Conservation (phyloP, 2,113 vertebrate genomes). For the Tamias sibiricus region DNA sequence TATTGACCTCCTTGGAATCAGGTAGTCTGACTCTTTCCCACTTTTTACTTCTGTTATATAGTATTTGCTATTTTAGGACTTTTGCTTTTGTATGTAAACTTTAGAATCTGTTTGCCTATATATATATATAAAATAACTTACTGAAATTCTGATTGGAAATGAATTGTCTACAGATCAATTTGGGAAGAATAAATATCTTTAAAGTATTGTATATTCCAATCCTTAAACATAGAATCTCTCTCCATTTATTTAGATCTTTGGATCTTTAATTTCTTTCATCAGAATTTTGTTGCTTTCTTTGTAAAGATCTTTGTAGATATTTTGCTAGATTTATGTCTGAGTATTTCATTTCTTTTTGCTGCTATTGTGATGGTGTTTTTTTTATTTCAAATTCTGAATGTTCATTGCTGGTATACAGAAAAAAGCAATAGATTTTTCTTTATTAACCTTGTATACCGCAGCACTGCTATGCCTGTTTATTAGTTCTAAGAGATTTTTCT, state of each 20-base stretch:
- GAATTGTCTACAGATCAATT: not conserved
- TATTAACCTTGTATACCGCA: not conserved
- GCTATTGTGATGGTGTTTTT: not conserved
- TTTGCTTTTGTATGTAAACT: not conserved
- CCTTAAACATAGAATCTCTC: not conserved
- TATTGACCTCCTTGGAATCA: not conserved
- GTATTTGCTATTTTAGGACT: not conserved
- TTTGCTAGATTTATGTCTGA: not conserved
- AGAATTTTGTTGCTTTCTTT: not conserved
- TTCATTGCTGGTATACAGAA: not conserved
- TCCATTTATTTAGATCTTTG: not conserved
- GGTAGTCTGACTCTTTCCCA: not conserved
- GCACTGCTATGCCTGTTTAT: not conserved
- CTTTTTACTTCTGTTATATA: not conserved
- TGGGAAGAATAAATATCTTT: not conserved
- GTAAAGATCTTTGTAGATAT: not conserved
- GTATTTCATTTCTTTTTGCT: not conserved
- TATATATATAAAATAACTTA: not conserved
- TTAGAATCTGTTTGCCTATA: not conserved
- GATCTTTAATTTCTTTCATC: not conserved
- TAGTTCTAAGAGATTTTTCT: not conserved
- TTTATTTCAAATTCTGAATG: not conserved
- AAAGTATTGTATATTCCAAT: not conserved
- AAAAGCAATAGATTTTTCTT: not conserved
- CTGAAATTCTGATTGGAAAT: not conserved